Conservation (phyloP, 2,113 vertebrate species). For the Sinocyclocheilus maitianheensis region DNA sequence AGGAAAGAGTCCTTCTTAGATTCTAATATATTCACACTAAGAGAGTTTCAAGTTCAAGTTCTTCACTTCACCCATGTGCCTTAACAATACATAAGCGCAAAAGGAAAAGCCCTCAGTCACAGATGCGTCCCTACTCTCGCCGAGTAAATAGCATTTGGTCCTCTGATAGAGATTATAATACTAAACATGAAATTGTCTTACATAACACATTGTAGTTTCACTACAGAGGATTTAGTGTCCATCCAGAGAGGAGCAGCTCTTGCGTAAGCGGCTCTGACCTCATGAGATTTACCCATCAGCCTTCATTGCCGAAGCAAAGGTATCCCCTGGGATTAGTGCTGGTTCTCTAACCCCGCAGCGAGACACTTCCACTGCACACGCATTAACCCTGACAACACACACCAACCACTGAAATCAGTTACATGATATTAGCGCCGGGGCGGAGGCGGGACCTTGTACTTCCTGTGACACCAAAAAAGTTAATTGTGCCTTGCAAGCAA, state of each 20-base stretch:
- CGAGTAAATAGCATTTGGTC: slow-evolving; percentile 53
- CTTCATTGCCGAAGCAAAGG: slow-evolving; percentile 47
- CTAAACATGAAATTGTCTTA: slow-evolving; percentile 75
- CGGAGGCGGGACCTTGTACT: not conserved
- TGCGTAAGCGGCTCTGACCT: slow-evolving; percentile 69
- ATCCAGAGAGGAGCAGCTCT: slow-evolving; percentile 64
- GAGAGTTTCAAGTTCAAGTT: not conserved
- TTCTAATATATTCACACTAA: not conserved
- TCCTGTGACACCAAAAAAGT: slow-evolving; percentile 14
- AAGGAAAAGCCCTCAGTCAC: slow-evolving; percentile 56
- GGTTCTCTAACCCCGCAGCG: slow-evolving; percentile 24
- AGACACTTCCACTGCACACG: not conserved
- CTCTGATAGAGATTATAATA: slow-evolving; percentile 66
- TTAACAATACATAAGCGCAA: not conserved
- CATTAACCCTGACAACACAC: slow-evolving; percentile 28
- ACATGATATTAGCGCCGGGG: not conserved
- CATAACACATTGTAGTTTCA: slow-evolving; percentile 68
- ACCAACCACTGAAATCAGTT: slow-evolving; percentile 15
- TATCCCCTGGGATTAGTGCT: slow-evolving; percentile 49
- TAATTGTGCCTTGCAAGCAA: slow-evolving; percentile 3
- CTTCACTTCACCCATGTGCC: not conserved
- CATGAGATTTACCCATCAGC: slow-evolving; percentile 55
- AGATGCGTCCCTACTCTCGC: slow-evolving; percentile 57
- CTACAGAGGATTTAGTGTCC: slow-evolving; percentile 55
- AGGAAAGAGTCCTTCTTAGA: not conserved